A percentile compares a stretch with the other conserved stretches of the same genome.
phyloP scores from a whole-genome alignment of 2,888 invertebrate species.

The Fragum whitleyi region DNA sequence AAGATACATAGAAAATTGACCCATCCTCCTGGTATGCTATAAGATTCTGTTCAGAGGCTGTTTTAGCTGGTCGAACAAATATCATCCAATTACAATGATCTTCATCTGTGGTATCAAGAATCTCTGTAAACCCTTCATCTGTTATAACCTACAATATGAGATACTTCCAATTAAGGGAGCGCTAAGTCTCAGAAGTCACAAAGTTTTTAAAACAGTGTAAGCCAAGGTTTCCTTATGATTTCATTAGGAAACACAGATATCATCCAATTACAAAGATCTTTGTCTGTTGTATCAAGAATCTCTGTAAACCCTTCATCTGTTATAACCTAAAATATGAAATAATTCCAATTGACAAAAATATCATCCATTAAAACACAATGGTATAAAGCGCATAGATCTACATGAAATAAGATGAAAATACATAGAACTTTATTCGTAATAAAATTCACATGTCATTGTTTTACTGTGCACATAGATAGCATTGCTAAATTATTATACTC shows the following conservation, averaged over 20 bases:
- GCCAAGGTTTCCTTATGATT: too few species aligned
- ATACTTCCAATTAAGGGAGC: too few species aligned
- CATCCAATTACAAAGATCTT: slow-evolving; percentile 90
- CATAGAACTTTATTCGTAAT: too few species aligned
- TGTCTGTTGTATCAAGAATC: slow-evolving; percentile 84
- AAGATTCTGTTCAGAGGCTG: slow-evolving; percentile 89
- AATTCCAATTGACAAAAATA: too few species aligned
- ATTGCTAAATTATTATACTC: too few species aligned
- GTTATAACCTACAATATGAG: slow-evolving; percentile 58
- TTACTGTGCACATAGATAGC: too few species aligned
- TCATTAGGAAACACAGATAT: too few species aligned
- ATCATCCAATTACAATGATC: slow-evolving; percentile 91
- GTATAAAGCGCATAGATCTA: too few species aligned
- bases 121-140: slow-evolving; percentile 67
- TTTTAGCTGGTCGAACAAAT: slow-evolving; percentile 89
- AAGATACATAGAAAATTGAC: slow-evolving; percentile 79
- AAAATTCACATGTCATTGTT: too few species aligned
- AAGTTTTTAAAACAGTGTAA: too few species aligned
- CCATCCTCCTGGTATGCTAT: slow-evolving; percentile 88
- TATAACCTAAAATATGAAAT: slow-evolving; percentile 57
- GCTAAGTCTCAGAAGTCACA: background rate
- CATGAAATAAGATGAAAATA: too few species aligned
- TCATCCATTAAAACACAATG: too few species aligned
- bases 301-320: slow-evolving; percentile 69
- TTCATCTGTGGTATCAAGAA: slow-evolving; percentile 85